These are phyloP conservation scores for Aurelia aurita DNA, from an alignment of 30 jellyfish, hydroid and myxozoan species.

Conservation along the genomic window DNA sequence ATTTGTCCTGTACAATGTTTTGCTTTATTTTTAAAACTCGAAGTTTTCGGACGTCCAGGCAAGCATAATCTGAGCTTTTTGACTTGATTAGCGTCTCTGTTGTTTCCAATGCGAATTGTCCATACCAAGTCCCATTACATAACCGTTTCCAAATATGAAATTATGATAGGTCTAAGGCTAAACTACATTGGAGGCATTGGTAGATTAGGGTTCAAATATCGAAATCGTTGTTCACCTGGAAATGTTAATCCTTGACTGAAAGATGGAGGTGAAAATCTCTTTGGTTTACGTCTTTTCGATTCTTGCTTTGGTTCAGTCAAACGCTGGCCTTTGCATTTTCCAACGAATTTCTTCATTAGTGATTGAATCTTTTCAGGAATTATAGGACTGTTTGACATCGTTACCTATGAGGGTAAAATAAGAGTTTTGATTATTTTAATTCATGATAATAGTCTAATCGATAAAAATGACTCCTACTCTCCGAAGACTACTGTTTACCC, in stretches of 20 bases:
- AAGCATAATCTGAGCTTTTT: too few relatives aligned
- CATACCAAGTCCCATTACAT: too few relatives aligned
- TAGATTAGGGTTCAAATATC: conserved; percentile 79
- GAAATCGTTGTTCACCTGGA: conserved; percentile 65
- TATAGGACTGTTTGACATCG: conserved; percentile 94
- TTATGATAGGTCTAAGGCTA: too few relatives aligned
- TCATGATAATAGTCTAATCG: too few relatives aligned
- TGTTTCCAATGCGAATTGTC: too few relatives aligned
- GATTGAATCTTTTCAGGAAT: conserved; percentile 90
- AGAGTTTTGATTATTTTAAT: too few relatives aligned
- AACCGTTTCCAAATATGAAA: background rate
- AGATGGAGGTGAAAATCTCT: conserved; percentile 14
- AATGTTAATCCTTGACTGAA: conserved; percentile 47
- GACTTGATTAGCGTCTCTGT: too few relatives aligned
- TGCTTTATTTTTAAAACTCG: too few relatives aligned
- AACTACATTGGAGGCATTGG: conserved; percentile 84
- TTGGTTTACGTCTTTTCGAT: conserved; percentile 12
- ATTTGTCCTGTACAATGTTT: too few relatives aligned
- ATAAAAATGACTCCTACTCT: too few relatives aligned
- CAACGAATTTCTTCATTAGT: conserved; percentile 87
- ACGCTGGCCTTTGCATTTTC: conserved; percentile 94
- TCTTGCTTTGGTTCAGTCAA: conserved; percentile 33
- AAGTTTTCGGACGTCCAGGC: too few relatives aligned
- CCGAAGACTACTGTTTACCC: too few relatives aligned
- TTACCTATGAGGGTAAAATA: conserved; percentile 56